A percentile compares a stretch with the other conserved stretches of the same genome.
Evolutionary conservation across 2,113 vertebrate genomes (phyloP).

Genomic region (Octodon degus): DNA sequence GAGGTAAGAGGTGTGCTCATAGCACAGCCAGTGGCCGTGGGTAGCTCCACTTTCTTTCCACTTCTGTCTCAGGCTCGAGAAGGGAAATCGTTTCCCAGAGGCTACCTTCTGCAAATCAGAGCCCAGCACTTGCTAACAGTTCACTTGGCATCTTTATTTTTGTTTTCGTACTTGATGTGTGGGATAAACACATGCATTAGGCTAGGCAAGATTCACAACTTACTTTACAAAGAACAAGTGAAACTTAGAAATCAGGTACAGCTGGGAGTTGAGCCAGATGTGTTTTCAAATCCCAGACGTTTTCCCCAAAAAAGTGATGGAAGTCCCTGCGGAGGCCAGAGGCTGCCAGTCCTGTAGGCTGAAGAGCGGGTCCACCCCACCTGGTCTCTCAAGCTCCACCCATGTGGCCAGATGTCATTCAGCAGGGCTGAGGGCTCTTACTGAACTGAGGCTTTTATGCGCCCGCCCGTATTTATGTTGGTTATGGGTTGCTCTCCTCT

Average conservation of each 20-base stretch:
- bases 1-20: not conserved
- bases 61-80: not conserved
- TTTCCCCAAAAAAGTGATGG: not conserved
- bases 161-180: not conserved
- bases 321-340: not conserved
- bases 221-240: not conserved
- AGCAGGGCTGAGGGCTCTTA: not conserved
- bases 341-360: accelerated
- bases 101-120: not conserved
- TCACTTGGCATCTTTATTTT: not conserved
- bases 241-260: not conserved
- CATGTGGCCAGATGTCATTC: not conserved
- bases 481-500: not conserved
- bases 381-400: not conserved
- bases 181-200: not conserved
- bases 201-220: not conserved
- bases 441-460: not conserved
- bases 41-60: not conserved
- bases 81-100: not conserved
- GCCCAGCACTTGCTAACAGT: too few relatives aligned
- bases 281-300: not conserved
- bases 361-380: not conserved
- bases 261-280: not conserved
- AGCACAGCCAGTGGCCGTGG: too few relatives aligned
- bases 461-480: not conserved